Conservation (phyloP, 2,797 vertebrate species). For the Coendou prehensilis region DNA sequence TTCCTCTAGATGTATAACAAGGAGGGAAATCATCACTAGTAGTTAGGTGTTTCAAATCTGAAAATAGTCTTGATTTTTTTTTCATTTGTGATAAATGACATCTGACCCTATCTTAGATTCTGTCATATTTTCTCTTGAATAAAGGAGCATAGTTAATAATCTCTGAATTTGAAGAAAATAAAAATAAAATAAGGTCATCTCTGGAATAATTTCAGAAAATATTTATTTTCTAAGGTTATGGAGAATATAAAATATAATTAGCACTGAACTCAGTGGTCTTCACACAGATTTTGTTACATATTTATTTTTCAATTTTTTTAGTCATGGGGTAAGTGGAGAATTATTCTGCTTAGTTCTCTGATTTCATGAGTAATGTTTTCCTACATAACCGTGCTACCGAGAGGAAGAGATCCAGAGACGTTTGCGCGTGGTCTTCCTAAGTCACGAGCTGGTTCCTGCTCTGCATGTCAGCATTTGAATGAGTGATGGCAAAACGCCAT, state of each 20-base stretch:
- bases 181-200: neutral
- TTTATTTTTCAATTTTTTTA: neutral
- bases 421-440: neutral
- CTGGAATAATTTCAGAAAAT: neutral
- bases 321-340: neutral
- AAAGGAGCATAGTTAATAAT: conserved; percentile 12
- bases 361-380: neutral
- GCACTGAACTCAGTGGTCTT: neutral
- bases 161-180: neutral
- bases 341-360: neutral
- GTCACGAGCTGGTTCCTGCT: neutral
- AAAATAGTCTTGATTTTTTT: neutral
- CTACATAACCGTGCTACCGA: neutral
- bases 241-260: neutral
- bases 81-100: neutral
- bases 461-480: neutral
- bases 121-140: neutral
- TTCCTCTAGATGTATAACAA: neutral
- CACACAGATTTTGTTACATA: neutral
- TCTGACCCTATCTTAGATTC: neutral
- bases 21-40: neutral
- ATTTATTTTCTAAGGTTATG: neutral
- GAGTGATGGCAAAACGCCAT: neutral
- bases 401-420: neutral
- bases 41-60: conserved; percentile 7